phyloP scores from a whole-genome alignment of 1,140 invertebrate genomes.

The Bacillus rossius region DNA sequence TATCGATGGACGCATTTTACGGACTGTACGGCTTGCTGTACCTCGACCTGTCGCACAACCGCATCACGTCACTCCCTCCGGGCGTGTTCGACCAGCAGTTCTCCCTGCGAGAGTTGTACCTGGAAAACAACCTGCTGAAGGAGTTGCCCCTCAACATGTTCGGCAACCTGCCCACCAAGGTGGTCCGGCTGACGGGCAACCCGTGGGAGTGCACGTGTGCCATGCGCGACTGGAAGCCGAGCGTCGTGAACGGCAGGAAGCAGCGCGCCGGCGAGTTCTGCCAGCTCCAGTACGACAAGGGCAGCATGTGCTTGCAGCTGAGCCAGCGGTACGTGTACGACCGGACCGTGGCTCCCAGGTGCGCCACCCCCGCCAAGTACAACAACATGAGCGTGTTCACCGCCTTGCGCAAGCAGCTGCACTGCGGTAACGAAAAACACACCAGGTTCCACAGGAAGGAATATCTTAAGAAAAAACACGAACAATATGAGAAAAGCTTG shows the following conservation, averaged over 20 bases:
- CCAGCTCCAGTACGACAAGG: constrained; percentile 38
- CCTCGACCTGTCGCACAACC: constrained; percentile 59
- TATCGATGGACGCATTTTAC: constrained; percentile 64
- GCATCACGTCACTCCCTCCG: constrained; percentile 51
- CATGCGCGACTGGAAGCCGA: constrained; percentile 56
- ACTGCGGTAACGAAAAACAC: background rate
- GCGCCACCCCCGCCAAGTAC: constrained; percentile 49
- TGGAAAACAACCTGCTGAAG: constrained; percentile 54
- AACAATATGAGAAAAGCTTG: constrained; percentile 18
- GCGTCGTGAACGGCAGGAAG: constrained; percentile 42
- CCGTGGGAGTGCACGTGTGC: constrained; percentile 64
- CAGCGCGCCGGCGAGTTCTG: constrained; percentile 38
- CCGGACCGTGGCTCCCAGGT: constrained; percentile 55
- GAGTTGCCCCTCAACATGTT: constrained; percentile 53
- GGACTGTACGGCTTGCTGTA: constrained; percentile 50
- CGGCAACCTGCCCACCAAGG: constrained; percentile 43
- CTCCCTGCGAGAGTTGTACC: constrained; percentile 51
- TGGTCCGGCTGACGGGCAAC: constrained; percentile 56
- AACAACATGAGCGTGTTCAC: constrained; percentile 56
- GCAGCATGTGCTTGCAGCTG: constrained; percentile 34
- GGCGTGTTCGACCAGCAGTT: constrained; percentile 56
- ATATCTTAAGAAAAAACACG: constrained; percentile 11
- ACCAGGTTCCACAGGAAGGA: background rate
- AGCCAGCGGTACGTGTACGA: constrained; percentile 46
- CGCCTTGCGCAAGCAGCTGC: constrained; percentile 44